A percentile compares a stretch with the other conserved stretches of the same genome.
phyloP scores from a whole-genome alignment of 2,888 invertebrate genomes.

The Tricholauxania praeusta region DNA sequence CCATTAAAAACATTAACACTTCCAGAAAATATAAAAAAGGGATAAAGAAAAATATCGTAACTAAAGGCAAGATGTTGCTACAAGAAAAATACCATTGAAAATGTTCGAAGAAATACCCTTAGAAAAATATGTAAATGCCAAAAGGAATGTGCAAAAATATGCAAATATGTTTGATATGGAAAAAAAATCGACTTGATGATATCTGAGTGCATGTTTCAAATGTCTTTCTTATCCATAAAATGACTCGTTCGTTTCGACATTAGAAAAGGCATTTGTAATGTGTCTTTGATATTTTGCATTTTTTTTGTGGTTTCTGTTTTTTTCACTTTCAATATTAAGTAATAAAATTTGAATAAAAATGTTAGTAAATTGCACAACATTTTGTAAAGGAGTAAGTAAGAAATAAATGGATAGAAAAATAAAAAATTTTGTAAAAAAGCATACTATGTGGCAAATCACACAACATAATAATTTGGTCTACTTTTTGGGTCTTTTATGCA shows the following conservation, averaged over 20 bases:
- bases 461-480: no score
- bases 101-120: neutral
- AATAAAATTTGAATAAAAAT: slow-evolving; percentile 52
- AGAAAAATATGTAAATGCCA: neutral
- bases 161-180: slow-evolving; percentile 8
- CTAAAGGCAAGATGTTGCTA: slow-evolving; percentile 13
- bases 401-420: slow-evolving; percentile 1
- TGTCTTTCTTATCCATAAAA: slow-evolving; percentile 16
- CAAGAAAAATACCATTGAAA: slow-evolving; percentile 14
- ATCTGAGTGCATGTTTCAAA: slow-evolving; percentile 25
- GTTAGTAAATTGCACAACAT: slow-evolving; percentile 49
- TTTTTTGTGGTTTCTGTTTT: no score
- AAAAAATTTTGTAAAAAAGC: no score
- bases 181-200: slow-evolving; percentile 4
- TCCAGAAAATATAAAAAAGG: neutral
- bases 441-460: no score
- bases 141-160: slow-evolving; percentile 23
- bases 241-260: no score
- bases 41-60: neutral
- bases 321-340: slow-evolving; percentile 34
- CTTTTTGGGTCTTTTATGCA: no score
- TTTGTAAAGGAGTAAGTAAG: neutral
- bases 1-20: slow-evolving; percentile 31
- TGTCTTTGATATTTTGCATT: no score
- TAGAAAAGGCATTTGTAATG: no score